Percentiles rank a stretch among this genome's conserved stretches.
Conservation (phyloP, 2,113 vertebrate species). For the Toxotes jaculatrix region DNA sequence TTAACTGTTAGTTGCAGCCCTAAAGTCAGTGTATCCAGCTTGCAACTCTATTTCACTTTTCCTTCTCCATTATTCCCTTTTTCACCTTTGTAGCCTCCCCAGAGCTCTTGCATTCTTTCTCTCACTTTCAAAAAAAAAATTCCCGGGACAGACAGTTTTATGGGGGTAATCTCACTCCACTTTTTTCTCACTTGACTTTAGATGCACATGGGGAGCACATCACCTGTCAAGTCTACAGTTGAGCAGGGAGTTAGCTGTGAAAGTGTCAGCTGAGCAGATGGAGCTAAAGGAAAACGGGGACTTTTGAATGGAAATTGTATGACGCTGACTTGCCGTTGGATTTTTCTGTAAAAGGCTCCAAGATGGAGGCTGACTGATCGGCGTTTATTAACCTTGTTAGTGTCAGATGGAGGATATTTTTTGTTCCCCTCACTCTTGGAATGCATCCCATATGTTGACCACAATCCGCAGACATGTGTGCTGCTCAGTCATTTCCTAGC, state of each 20-base stretch:
- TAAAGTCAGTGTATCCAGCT: neutral
- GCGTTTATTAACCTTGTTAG: constrained; percentile 69
- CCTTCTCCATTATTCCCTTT: neutral
- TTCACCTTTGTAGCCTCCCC: neutral
- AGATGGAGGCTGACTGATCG: constrained; percentile 36
- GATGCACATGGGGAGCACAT: constrained; percentile 48
- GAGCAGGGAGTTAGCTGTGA: constrained; percentile 12
- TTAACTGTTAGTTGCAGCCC: neutral
- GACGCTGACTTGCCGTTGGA: constrained; percentile 27
- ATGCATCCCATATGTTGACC: constrained; percentile 62
- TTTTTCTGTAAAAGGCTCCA: constrained; percentile 49
- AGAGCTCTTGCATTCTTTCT: constrained; percentile 26
- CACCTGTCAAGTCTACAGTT: constrained; percentile 46
- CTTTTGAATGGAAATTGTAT: constrained; percentile 36
- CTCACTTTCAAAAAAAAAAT: constrained; percentile 38
- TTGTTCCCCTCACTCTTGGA: constrained; percentile 56
- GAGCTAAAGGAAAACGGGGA: constrained; percentile 25
- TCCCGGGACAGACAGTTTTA: constrained; percentile 53
- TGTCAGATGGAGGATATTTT: constrained; percentile 67
- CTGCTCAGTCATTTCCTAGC: constrained; percentile 44
- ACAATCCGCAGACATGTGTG: constrained; percentile 65
- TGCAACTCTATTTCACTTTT: neutral
- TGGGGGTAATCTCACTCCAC: constrained; percentile 34
- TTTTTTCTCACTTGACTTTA: constrained; percentile 33
- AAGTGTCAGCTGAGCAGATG: constrained; percentile 29